Conservation (phyloP, 2,888 invertebrate genomes). For the Caenorhabditis imperialis region DNA sequence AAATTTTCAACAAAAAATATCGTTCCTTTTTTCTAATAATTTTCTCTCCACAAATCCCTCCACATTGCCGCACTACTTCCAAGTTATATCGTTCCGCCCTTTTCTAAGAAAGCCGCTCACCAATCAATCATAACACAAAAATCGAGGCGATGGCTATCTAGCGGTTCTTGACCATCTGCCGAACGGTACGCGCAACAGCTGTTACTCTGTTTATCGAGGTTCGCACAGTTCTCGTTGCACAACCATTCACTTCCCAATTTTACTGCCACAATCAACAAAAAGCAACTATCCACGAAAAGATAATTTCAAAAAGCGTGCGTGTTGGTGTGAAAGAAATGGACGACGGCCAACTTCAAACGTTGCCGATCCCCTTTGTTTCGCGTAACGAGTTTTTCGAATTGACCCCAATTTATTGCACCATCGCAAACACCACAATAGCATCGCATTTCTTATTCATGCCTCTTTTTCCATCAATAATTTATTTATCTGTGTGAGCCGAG, state of each 20-base stretch:
- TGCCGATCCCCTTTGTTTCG: conserved; percentile 26
- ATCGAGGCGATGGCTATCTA: conserved; percentile 27
- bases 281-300: too few species aligned
- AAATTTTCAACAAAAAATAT: too few species aligned
- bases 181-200: conserved; percentile 19
- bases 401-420: conserved; percentile 37
- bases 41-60: too few species aligned
- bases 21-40: too few species aligned
- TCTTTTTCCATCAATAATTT: conserved; percentile 50
- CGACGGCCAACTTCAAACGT: conserved; percentile 41
- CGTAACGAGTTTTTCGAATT: conserved; percentile 27
- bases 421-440: conserved; percentile 5
- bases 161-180: conserved; percentile 1
- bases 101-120: too few species aligned
- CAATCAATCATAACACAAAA: conserved; percentile 15
- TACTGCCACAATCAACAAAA: too few species aligned
- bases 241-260: too few species aligned
- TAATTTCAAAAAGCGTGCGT: too few species aligned
- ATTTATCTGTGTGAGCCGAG: conserved; percentile 1
- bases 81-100: too few species aligned
- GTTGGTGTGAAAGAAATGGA: conserved; percentile 16
- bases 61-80: too few species aligned
- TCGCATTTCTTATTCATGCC: conserved; percentile 39
- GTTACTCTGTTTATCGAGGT: conserved; percentile 20
- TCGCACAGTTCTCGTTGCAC: too few species aligned